Conservation (phyloP, 2,113 vertebrate species). For the Psephotus haematonotus region DNA sequence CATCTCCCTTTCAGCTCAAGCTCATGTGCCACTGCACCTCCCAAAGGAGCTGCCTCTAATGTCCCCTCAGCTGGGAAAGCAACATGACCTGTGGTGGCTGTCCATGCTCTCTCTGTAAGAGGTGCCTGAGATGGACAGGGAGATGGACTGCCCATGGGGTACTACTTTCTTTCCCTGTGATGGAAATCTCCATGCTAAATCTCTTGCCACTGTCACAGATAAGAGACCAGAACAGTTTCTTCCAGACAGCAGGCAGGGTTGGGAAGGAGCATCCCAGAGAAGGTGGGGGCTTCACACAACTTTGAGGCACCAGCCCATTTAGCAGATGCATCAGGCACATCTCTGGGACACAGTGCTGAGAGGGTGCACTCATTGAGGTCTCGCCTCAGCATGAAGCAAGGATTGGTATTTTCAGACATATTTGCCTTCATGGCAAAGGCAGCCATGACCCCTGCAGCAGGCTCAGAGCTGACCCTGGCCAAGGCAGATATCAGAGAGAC, state of each 20-base stretch:
- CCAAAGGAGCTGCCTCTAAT: neutral
- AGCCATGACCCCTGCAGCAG: neutral
- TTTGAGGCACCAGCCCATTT: neutral
- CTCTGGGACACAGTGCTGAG: neutral
- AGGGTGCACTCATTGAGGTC: neutral
- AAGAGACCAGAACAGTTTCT: neutral
- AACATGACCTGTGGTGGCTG: too few relatives aligned
- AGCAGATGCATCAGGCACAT: neutral
- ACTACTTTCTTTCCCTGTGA: neutral
- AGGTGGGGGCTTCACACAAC: neutral
- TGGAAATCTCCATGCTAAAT: neutral
- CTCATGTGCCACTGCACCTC: neutral
- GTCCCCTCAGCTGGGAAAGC: neutral
- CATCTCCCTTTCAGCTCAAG: neutral
- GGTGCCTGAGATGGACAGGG: neutral
- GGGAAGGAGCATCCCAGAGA: neutral
- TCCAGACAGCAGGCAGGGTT: neutral
- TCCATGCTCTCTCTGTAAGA: neutral
- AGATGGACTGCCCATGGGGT: neutral
- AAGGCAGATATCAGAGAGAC: neutral
- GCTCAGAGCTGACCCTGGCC: neutral
- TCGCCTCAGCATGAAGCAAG: neutral
- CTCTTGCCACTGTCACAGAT: neutral
- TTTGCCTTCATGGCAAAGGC: neutral
- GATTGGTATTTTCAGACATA: neutral